Evolutionary conservation across 1,140 invertebrate species (phyloP).

Genomic region (Drosophila murphyi): DNA sequence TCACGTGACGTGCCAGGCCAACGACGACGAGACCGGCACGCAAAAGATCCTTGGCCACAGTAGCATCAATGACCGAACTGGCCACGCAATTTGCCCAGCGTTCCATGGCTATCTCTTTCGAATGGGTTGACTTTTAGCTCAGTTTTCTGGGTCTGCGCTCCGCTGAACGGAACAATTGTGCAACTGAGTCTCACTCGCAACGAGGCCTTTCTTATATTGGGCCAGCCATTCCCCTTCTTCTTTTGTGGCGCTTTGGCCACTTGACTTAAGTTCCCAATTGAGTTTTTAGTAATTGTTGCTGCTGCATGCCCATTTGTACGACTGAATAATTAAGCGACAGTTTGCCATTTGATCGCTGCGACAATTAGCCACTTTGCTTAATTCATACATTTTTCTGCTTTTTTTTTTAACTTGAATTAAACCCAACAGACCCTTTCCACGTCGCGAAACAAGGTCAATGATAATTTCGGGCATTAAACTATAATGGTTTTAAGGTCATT

Average conservation of each 20-base stretch:
- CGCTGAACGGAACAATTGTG: slow-evolving; percentile 1
- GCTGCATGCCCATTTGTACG: not conserved
- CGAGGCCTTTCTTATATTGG: slow-evolving; percentile 19
- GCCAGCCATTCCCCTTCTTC: no score
- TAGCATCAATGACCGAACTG: slow-evolving; percentile 89
- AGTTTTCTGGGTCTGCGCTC: not conserved
- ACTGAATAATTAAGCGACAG: slow-evolving; percentile 37
- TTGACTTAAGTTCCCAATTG: slow-evolving; percentile 14
- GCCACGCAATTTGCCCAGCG: slow-evolving; percentile 87
- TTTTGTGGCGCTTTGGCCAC: not conserved
- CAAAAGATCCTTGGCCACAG: slow-evolving; percentile 86
- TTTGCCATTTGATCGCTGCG: slow-evolving; percentile 9
- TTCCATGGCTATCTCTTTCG: slow-evolving; percentile 84
- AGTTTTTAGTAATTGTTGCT: slow-evolving; percentile 29
- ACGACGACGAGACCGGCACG: slow-evolving; percentile 88
- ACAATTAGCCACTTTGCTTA: slow-evolving; percentile 20
- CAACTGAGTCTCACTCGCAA: slow-evolving; percentile 11
- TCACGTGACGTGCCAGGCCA: slow-evolving; percentile 88
- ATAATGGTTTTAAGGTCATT: slow-evolving; percentile 1
- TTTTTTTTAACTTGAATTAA: not conserved
- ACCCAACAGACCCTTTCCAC: no score
- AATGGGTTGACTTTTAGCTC: not conserved
- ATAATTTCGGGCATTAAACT: slow-evolving; percentile 8
- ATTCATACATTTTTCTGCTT: slow-evolving; percentile 20
- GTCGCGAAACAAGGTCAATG: not conserved